phyloP scores from a whole-genome alignment of 2,888 invertebrate species.

The Phortica okadai region DNA sequence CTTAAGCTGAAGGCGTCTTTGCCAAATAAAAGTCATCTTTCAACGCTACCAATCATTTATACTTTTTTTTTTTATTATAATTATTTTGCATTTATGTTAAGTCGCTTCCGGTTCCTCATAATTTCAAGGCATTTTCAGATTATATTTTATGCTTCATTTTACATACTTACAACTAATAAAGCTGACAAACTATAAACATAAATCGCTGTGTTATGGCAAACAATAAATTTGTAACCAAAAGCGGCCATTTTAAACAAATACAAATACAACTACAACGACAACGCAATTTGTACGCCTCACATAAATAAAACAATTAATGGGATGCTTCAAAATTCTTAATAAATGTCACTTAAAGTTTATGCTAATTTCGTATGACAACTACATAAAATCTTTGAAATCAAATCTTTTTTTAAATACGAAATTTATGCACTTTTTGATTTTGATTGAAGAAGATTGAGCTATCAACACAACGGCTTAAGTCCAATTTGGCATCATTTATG shows the following conservation, averaged over 20 bases:
- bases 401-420: not conserved
- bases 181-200: not conserved
- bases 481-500: conserved; percentile 21
- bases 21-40: not conserved
- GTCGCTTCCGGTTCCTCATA: not conserved
- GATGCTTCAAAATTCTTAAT: conserved; percentile 19
- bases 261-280: not conserved
- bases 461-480: conserved; percentile 16
- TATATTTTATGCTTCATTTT: not conserved
- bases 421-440: conserved; percentile 7
- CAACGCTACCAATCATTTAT: too few relatives aligned
- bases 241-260: not conserved
- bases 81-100: too few relatives aligned
- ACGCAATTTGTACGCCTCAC: not conserved
- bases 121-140: not conserved
- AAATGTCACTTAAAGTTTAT: conserved; percentile 24
- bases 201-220: conserved; percentile 1
- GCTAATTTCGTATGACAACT: not conserved
- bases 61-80: too few relatives aligned
- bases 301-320: conserved; percentile 21
- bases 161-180: not conserved
- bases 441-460: conserved; percentile 24
- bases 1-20: not conserved
- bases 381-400: not conserved
- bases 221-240: conserved; percentile 3